Base-by-base conservation (phyloP, 2,888 invertebrate genomes). In the Caenorhabditis becei region DNA sequence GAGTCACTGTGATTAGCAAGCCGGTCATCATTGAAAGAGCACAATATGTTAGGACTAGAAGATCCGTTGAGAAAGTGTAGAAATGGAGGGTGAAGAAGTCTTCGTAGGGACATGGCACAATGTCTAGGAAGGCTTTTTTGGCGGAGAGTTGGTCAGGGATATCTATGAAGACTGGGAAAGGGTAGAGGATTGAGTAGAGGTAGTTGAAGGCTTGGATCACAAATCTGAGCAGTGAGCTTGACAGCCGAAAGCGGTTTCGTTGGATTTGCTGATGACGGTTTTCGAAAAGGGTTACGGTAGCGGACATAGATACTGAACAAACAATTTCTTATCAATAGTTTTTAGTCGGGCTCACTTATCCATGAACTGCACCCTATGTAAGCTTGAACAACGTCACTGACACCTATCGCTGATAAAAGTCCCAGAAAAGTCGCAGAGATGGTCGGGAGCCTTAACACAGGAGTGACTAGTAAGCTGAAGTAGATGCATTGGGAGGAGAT, bases 201-300 rank as follows among this genome's bases (percentile, higher is more conserved):
- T 70, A 70, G 35, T 70, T 70, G 53, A 53, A 20, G 10, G 61
- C 53, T 2, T 44, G 16, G 4, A 53, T 24, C 2, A 20, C 7
- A 3, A 10, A 61, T 37, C 70, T 23, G 18, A 70, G 14, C 16
- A 16, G 32, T 2, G 0, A 0, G 3, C 49, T 59, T 32, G 47
- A 41, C 20, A 59, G 49, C 24, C 61, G 59, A 35, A 51, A 24
- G 26, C 14, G 49, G 35, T 61, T 61, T 0, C 61, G 20, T 37
- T 61, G 59, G n/a, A 70, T 70, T 3, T 35, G 49, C 4, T 70
- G 58, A 35, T 70, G 70, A 16, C 70, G 70, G 28, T 70, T 70
- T 53, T 70, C 70, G n/a, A 70, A 70, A 14, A 61, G 23, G 10
- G 70, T 53, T 7, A 70, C 24, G 14, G 53, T 61, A 24, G 70